Evolutionary conservation across 2,888 invertebrate genomes (phyloP).

Genomic region (Pheosia gnoma): DNA sequence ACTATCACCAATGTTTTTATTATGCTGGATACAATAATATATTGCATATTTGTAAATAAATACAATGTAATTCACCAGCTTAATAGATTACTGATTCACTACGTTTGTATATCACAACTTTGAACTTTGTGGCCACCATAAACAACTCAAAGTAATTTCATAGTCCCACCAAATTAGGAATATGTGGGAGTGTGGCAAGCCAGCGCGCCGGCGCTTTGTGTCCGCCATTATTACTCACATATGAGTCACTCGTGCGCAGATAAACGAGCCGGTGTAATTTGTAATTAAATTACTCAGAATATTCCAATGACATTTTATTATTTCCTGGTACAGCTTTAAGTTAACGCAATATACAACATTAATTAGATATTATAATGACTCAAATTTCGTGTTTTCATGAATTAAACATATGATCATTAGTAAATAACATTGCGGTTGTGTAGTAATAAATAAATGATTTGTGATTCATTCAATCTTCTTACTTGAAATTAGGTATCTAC

Average conservation of each 20-base stretch:
- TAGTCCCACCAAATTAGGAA: conserved; percentile 26
- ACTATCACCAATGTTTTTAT: too few species aligned
- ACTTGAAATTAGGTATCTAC: not conserved
- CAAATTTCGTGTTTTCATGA: conserved; percentile 17
- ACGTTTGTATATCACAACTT: not conserved
- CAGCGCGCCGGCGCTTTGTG: conserved; percentile 29
- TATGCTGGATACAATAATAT: too few species aligned
- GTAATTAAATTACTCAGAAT: conserved; percentile 71
- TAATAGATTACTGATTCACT: not conserved
- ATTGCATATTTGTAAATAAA: too few species aligned
- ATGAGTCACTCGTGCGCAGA: conserved; percentile 68
- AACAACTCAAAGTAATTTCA: conserved; percentile 14
- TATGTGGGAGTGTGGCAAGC: conserved; percentile 33
- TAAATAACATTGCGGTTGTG: conserved; percentile 18
- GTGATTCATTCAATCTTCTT: conserved; percentile 24
- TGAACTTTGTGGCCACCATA: not conserved
- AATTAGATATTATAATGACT: conserved; percentile 20
- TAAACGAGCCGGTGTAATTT: conserved; percentile 54
- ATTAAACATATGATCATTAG: conserved; percentile 21
- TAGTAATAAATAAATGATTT: conserved; percentile 14
- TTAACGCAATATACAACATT: conserved; percentile 20
- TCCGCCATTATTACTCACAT: conserved; percentile 57
- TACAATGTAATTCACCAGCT: too few species aligned
- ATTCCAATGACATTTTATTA: conserved; percentile 54
- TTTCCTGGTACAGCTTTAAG: conserved; percentile 46